These are phyloP conservation scores for Synodontis membranacea DNA, from an alignment of 2,113 vertebrate species.

Conservation along the genomic window DNA sequence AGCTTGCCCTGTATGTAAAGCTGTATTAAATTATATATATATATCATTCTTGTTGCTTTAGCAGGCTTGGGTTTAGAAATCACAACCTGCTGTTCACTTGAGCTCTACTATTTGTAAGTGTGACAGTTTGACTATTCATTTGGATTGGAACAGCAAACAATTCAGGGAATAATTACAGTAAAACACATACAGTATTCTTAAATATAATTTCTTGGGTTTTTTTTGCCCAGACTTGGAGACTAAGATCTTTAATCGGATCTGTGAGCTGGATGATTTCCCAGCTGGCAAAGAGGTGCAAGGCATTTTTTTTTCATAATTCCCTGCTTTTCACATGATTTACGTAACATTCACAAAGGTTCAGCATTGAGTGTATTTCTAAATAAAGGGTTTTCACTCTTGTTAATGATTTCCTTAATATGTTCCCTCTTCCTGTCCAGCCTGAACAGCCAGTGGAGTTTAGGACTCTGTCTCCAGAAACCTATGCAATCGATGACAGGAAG, in stretches of 20 bases:
- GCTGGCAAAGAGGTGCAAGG: constrained; percentile 34
- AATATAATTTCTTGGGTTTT: no score
- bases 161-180: neutral
- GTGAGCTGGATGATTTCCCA: constrained; percentile 65
- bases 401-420: neutral
- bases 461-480: neutral
- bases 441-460: constrained; percentile 36
- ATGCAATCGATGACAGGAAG: neutral
- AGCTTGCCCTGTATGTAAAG: constrained; percentile 75
- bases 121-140: neutral
- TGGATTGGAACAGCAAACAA: neutral
- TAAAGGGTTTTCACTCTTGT: neutral
- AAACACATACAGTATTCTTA: neutral
- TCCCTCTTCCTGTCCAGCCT: constrained; percentile 44
- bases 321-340: neutral
- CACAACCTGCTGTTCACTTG: neutral
- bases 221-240: constrained; percentile 72
- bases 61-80: neutral
- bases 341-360: neutral
- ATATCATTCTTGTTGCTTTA: neutral
- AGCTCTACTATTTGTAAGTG: neutral
- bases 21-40: neutral
- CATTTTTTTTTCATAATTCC: neutral
- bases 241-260: constrained; percentile 76
- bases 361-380: neutral